These are phyloP conservation scores for Leptosomus discolor DNA, from an alignment of 2,113 vertebrate genomes.

Conservation along the genomic window DNA sequence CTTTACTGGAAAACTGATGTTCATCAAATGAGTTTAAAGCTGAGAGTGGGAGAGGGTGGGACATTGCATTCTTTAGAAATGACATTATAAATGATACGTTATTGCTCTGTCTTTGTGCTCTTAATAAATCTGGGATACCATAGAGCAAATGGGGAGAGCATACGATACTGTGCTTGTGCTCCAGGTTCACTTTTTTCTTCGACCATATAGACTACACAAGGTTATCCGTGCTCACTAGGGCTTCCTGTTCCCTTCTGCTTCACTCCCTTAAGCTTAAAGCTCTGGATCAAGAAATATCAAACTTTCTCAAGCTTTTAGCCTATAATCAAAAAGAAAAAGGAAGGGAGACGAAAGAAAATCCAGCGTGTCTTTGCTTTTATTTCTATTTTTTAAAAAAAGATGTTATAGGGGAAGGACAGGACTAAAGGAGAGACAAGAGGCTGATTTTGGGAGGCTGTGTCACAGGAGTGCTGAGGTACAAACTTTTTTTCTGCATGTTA, in stretches of 20 bases:
- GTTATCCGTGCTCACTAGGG: not conserved
- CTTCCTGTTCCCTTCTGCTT: not conserved
- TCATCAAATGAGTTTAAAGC: conserved; percentile 47
- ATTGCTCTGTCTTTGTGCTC: conserved; percentile 15
- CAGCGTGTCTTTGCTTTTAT: not conserved
- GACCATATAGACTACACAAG: not conserved
- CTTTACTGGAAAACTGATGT: conserved; percentile 57
- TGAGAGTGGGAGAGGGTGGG: conserved; percentile 51
- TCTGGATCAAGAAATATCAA: not conserved
- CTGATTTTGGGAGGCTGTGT: not conserved
- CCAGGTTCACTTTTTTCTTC: not conserved
- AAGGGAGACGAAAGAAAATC: not conserved
- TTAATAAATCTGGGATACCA: not conserved
- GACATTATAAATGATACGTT: conserved; percentile 42
- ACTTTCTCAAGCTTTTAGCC: not conserved
- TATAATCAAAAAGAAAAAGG: not conserved
- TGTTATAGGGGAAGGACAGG: not conserved
- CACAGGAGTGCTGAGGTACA: not conserved
- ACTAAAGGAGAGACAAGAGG: not conserved
- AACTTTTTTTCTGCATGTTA: not conserved
- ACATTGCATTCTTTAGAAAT: conserved; percentile 53
- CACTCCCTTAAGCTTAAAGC: not conserved
- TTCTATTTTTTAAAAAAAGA: not conserved
- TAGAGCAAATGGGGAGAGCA: not conserved
- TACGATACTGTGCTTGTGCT: not conserved